Percentiles rank a stretch among this genome's conserved stretches.
These are phyloP conservation scores for Nycticebus coucang DNA, from an alignment of 2,113 vertebrate genomes.

Conservation along the genomic window DNA sequence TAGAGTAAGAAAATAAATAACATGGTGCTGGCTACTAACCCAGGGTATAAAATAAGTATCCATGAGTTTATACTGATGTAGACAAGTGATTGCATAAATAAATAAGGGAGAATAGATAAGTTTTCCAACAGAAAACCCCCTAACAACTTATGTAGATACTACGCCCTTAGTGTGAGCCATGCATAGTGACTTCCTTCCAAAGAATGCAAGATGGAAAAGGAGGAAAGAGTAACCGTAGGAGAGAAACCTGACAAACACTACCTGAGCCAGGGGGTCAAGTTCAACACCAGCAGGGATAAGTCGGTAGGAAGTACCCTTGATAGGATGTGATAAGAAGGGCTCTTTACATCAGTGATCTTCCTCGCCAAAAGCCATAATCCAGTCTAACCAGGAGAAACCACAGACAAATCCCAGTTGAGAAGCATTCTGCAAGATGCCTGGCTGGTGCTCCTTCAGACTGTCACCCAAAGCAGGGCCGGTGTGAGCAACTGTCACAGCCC, in stretches of 20 bases:
- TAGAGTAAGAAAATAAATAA: neutral
- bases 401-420: neutral
- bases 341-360: neutral
- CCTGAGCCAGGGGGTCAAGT: neutral
- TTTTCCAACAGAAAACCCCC: neutral
- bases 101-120: neutral
- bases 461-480: neutral
- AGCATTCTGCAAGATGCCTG: neutral
- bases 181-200: neutral
- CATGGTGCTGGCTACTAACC: neutral
- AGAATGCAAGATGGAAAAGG: neutral
- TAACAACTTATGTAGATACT: neutral
- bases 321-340: too few species aligned
- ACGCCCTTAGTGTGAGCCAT: neutral
- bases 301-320: neutral
- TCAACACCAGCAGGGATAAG: neutral
- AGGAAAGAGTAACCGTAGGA: neutral
- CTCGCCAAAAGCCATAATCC: neutral
- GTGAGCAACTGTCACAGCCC: neutral
- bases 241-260: rapidly evolving
- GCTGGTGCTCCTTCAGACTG: neutral
- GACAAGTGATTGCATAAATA: neutral
- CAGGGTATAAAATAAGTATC: neutral
- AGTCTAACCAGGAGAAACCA: neutral
- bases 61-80: neutral